phyloP scores from a whole-genome alignment of 2,888 invertebrate genomes.

The Caprella mutica region DNA sequence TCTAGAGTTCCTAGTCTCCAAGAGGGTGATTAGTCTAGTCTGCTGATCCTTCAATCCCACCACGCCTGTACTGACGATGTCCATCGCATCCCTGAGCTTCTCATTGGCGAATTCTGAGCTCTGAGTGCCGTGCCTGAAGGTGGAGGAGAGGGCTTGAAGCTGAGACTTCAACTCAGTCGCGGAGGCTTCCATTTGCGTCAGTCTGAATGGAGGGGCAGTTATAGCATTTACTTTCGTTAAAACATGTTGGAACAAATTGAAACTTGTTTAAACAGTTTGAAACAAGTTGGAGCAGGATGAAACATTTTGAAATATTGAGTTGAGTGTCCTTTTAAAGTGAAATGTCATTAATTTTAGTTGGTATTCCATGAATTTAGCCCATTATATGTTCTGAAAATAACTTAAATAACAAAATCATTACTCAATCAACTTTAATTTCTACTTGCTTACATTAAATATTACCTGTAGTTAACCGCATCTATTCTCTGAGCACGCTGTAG shows the following conservation, averaged over 20 bases:
- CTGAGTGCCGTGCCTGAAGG: slow-evolving; percentile 24
- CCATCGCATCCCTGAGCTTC: slow-evolving; percentile 3
- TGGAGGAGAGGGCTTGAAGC: slow-evolving; percentile 14
- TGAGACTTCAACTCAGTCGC: slow-evolving; percentile 25
- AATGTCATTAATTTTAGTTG: too few relatives aligned
- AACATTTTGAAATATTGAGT: too few relatives aligned
- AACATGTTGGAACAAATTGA: too few relatives aligned
- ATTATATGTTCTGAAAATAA: too few relatives aligned
- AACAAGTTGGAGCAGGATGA: too few relatives aligned
- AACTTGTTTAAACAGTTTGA: too few relatives aligned
- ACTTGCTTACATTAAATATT: too few relatives aligned
- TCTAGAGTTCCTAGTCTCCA: background rate
- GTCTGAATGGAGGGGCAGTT: background rate
- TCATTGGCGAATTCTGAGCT: slow-evolving; percentile 18
- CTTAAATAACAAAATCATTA: too few relatives aligned
- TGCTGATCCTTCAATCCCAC: background rate
- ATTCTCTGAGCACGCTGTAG: slow-evolving; percentile 35
- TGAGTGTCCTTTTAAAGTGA: too few relatives aligned
- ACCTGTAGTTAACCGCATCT: slow-evolving; percentile 36
- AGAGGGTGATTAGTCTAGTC: slow-evolving; percentile 4
- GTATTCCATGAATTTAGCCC: too few relatives aligned
- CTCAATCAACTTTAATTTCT: too few relatives aligned
- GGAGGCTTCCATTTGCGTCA: slow-evolving; percentile 25
- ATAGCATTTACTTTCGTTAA: background rate
- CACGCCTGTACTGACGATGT: slow-evolving; percentile 7